These are phyloP conservation scores for Acromyrmex heyeri DNA, from an alignment of 1,140 invertebrate species.

Conservation along the genomic window DNA sequence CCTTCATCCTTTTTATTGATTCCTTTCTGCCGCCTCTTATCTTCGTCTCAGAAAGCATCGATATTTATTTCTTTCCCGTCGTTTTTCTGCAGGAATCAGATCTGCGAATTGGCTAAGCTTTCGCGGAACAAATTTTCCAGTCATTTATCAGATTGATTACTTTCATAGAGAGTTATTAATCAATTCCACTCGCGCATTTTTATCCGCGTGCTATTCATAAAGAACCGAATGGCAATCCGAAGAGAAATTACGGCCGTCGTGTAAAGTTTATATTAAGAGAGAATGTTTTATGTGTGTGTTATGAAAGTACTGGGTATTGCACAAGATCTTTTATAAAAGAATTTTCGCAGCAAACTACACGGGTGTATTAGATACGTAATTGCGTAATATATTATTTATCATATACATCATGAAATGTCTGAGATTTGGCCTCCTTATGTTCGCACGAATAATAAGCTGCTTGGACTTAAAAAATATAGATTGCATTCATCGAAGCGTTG, in stretches of 20 bases:
- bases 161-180: slow-evolving; percentile 20
- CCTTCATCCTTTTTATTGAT: slow-evolving; percentile 11
- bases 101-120: neutral
- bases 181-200: neutral
- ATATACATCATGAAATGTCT: neutral
- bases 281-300: neutral
- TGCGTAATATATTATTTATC: slow-evolving; percentile 19
- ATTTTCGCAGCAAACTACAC: neutral
- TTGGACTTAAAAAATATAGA: neutral
- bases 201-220: neutral
- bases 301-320: neutral
- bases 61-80: slow-evolving; percentile 34
- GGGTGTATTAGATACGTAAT: neutral
- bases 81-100: neutral
- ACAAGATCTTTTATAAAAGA: slow-evolving; percentile 6
- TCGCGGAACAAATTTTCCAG: slow-evolving; percentile 10
- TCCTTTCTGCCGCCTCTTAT: neutral
- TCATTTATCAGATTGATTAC: slow-evolving; percentile 5
- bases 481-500: neutral
- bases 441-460: neutral
- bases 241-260: neutral
- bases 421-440: neutral
- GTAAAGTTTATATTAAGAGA: neutral
- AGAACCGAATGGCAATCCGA: neutral
- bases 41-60: neutral